phyloP scores from a whole-genome alignment of 2,888 invertebrate genomes.

The Leucophenga montana region DNA sequence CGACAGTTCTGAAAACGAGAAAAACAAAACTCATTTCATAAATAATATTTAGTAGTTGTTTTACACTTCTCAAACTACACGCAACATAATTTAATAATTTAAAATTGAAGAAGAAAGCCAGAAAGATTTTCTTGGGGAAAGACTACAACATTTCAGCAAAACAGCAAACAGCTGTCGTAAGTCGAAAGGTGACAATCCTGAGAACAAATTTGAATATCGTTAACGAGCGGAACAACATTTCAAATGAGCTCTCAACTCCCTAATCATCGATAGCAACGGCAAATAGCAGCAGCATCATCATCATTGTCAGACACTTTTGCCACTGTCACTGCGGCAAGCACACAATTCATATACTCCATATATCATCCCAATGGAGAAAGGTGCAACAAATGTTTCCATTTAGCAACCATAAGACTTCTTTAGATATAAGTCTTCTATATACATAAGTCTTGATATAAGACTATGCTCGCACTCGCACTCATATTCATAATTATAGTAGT shows the following conservation, averaged over 20 bases:
- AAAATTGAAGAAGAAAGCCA: no score
- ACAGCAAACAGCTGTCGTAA: neutral
- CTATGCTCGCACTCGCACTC: no score
- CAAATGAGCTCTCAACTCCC: neutral
- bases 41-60: no score
- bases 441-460: no score
- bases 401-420: neutral
- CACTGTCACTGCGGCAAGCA: conserved; percentile 12
- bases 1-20: no score
- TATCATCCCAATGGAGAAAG: conserved; percentile 20
- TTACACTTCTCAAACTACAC: no score
- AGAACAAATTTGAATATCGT: conserved; percentile 51
- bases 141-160: no score
- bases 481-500: conserved; percentile 31
- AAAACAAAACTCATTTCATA: no score
- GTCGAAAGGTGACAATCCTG: conserved; percentile 69
- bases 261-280: neutral
- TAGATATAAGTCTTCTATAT: no score
- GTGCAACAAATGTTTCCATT: conserved; percentile 39
- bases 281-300: no score
- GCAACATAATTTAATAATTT: no score
- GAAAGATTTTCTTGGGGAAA: no score
- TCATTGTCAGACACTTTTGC: conserved; percentile 13
- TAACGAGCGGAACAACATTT: conserved; percentile 19
- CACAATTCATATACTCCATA: neutral